Conservation (phyloP, 2,797 vertebrate genomes). For the Morus bassanus region DNA sequence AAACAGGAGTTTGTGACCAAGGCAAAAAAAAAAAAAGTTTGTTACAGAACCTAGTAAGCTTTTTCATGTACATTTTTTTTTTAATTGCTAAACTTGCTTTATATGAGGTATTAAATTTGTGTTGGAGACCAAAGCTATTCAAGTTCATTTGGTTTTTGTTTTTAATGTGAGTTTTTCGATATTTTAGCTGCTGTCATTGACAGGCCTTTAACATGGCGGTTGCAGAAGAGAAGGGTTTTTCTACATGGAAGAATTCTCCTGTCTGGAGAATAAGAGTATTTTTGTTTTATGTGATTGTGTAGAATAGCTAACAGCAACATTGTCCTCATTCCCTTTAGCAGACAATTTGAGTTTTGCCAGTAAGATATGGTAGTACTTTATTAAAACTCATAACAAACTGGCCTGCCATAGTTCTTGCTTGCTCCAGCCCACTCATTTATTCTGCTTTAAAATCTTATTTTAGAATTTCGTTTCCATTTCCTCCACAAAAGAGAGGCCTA, state of each 20-base stretch:
- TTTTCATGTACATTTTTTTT: not conserved
- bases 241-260: not conserved
- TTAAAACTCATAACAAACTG: not conserved
- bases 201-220: accelerated
- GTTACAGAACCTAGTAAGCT: not conserved
- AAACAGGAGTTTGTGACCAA: not conserved
- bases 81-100: not conserved
- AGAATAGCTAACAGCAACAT: not conserved
- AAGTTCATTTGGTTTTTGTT: not conserved
- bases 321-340: not conserved
- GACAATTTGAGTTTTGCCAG: not conserved
- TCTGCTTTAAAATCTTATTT: constrained; percentile 5
- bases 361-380: not conserved
- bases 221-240: not conserved
- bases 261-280: not conserved
- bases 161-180: not conserved
- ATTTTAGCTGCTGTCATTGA: not conserved
- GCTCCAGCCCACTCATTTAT: not conserved
- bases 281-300: not conserved
- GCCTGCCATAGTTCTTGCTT: not conserved
- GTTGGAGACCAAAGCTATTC: not conserved
- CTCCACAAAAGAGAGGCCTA: not conserved
- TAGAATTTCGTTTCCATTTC: not conserved
- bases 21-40: not conserved
- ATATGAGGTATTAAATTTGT: not conserved